Conservation (phyloP, 1,140 invertebrate genomes). For the Mamestra configurata region DNA sequence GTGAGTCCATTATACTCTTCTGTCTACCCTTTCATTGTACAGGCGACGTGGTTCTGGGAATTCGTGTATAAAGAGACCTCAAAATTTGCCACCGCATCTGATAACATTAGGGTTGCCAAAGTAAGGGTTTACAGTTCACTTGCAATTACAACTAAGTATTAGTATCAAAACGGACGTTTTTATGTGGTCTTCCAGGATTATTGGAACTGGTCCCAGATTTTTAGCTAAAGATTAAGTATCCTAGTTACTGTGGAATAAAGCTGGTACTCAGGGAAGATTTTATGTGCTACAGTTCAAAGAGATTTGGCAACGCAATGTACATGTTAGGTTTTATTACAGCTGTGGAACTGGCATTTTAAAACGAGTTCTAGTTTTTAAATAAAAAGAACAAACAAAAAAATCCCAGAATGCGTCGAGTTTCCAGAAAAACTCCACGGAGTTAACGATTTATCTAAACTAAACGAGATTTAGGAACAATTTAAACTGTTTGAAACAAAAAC, state of each 20-base stretch:
- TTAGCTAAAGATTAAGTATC: no score
- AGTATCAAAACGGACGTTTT: no score
- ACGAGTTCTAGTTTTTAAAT: background rate
- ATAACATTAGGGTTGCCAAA: no score
- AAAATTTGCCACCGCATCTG: no score
- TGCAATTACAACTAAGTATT: no score
- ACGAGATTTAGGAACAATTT: slow-evolving; percentile 30
- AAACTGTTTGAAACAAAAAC: slow-evolving; percentile 35
- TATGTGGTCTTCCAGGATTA: no score
- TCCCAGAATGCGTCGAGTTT: background rate
- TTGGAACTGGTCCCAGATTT: no score
- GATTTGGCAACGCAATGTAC: background rate
- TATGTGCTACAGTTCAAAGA: background rate
- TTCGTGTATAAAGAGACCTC: no score
- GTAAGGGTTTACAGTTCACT: no score
- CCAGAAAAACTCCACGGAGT: background rate
- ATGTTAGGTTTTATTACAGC: background rate
- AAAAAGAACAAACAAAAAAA: background rate
- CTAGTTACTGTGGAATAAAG: background rate
- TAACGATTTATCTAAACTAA: slow-evolving; percentile 43
- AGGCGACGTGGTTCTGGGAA: no score
- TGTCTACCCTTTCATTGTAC: no score
- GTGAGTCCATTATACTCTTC: no score
- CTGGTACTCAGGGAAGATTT: background rate
- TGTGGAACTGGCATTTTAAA: background rate